Base-by-base conservation (phyloP, 2,113 vertebrate species). In the Zapornia atra region DNA sequence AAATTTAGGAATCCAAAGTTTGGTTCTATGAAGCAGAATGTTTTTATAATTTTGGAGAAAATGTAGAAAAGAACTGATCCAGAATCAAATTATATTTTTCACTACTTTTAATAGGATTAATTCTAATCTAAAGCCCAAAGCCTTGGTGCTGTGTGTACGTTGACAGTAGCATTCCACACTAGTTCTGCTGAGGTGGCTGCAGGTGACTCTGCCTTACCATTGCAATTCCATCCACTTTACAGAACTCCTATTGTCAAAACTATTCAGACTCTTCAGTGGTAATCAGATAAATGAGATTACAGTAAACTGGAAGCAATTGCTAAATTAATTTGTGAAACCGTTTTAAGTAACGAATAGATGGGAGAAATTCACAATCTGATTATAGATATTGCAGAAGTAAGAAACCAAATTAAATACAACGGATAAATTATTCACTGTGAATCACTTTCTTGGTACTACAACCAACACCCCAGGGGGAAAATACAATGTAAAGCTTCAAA, bases 321-420 rank as follows among this genome's bases (percentile, higher is more conserved):
- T 88, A 91, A 95, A 91, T 93, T 76, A 86, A 96, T 92, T 88
- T 68, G 75, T 64, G 82, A 56, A 93, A 56, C 28, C 9, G 7
- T 64, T 92, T 90, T 64, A 95, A 85, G 44, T 66, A 91, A 93
- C 72, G 64, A 82, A 89, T 64, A 57, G 57, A 36, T 42, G 22
- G 61, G 42, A 92, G 48, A 88, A 78, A 96, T 92, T 92, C 86
- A 50, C 80, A 83, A 88, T 90, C 88, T 83, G 93, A 83, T 94
- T 92, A 77, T 4, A 93, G 71, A 69, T 94, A 95, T 88, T 94
- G 80, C 71, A 48, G 42, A 85, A 90, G 57, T 61, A 79, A 64
- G 53, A 95, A 95, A 92, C 29, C 12, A 38, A 89, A 92, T 96
- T 72, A 94, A 88, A 88, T 70, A 57, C 16, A 15, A 72, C 69